A percentile compares a stretch with the other conserved stretches of the same genome.
Conservation (phyloP, 2,888 invertebrate genomes). For the Orgyia antiqua region DNA sequence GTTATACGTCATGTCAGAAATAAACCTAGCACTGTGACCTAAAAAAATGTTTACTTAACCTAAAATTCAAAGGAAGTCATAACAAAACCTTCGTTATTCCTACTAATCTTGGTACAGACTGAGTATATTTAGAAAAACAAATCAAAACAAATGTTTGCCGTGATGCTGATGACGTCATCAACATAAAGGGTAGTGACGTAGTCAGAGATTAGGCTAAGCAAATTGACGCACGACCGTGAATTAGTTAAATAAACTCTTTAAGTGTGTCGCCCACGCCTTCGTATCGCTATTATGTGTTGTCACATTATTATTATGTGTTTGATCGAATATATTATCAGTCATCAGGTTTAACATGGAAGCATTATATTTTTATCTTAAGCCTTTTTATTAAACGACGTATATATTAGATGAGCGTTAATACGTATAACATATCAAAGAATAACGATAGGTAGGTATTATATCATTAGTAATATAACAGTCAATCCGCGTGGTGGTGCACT, state of each 20-base stretch:
- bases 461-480: too few relatives aligned
- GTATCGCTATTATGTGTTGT: too few relatives aligned
- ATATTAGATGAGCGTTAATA: too few relatives aligned
- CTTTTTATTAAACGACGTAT: neutral
- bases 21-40: neutral
- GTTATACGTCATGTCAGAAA: neutral
- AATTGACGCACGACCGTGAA: slow-evolving; percentile 63
- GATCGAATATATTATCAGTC: slow-evolving; percentile 31
- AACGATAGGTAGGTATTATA: too few relatives aligned
- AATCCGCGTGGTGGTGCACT: too few relatives aligned
- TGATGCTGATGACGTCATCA: slow-evolving; percentile 18
- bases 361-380: neutral
- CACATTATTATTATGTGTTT: slow-evolving; percentile 31
- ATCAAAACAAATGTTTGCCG: slow-evolving; percentile 39
- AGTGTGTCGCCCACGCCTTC: slow-evolving; percentile 53
- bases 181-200: slow-evolving; percentile 51
- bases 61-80: slow-evolving; percentile 24
- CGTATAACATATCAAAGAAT: too few relatives aligned
- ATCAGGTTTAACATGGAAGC: slow-evolving; percentile 4
- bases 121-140: slow-evolving; percentile 21
- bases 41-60: slow-evolving; percentile 4
- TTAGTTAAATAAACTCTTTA: slow-evolving; percentile 34
- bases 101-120: slow-evolving; percentile 25
- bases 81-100: slow-evolving; percentile 25
- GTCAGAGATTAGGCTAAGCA: slow-evolving; percentile 48